These are phyloP conservation scores for Cacoxenus indagator DNA, from an alignment of 2,888 invertebrate species.

Conservation along the genomic window DNA sequence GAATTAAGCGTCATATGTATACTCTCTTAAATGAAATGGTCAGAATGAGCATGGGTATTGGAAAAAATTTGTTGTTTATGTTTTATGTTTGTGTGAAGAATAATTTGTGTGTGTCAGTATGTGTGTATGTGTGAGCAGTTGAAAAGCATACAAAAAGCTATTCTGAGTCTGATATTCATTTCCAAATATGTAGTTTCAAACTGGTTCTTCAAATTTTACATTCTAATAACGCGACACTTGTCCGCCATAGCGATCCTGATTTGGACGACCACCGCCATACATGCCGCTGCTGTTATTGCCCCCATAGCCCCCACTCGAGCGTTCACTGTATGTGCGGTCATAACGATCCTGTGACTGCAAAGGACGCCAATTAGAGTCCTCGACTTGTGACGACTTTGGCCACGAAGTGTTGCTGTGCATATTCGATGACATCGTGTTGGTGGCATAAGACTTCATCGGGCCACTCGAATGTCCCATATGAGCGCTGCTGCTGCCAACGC, in stretches of 20 bases:
- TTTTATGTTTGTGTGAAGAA: too few relatives aligned
- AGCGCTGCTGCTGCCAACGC: constrained; percentile 45
- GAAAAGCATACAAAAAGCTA: too few relatives aligned
- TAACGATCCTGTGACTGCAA: constrained; percentile 68
- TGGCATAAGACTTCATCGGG: constrained; percentile 66
- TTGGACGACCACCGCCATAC: constrained; percentile 60
- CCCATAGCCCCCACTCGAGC: constrained; percentile 64
- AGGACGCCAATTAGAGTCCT: constrained; percentile 65
- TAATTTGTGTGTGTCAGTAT: too few relatives aligned
- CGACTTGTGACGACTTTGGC: constrained; percentile 60
- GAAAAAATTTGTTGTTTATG: too few relatives aligned
- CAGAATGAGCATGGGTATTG: too few relatives aligned
- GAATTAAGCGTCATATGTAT: too few relatives aligned
- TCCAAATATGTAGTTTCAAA: too few relatives aligned
- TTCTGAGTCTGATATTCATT: too few relatives aligned
- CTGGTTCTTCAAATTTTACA: not conserved
- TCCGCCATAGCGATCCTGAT: constrained; percentile 67
- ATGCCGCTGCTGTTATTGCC: constrained; percentile 55
- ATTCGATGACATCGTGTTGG: constrained; percentile 64
- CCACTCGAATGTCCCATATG: constrained; percentile 44
- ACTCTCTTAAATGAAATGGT: not conserved
- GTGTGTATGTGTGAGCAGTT: too few relatives aligned
- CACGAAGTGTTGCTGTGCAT: constrained; percentile 61
- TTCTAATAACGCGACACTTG: constrained; percentile 67
- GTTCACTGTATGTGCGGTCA: constrained; percentile 70